Percentiles rank a stretch among this genome's conserved stretches.
phyloP scores from a whole-genome alignment of 2,797 vertebrate genomes.

The Triplophysa yarkandensis region DNA sequence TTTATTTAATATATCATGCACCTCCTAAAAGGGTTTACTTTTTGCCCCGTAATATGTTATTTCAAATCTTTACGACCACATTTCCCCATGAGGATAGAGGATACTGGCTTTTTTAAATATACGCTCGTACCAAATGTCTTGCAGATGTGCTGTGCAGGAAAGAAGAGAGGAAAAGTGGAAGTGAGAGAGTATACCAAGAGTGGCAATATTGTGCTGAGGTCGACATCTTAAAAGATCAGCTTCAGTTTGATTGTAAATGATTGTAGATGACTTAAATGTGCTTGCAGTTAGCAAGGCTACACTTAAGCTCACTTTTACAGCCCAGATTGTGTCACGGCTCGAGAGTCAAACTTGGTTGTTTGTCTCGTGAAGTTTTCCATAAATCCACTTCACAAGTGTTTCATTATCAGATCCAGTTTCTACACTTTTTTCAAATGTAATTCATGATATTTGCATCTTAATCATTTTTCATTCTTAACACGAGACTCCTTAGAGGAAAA shows the following conservation, averaged over 20 bases:
- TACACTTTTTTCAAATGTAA: slow-evolving; percentile 28
- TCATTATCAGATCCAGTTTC: slow-evolving; percentile 29
- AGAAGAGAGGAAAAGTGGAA: slow-evolving; percentile 20
- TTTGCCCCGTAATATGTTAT: slow-evolving; percentile 78
- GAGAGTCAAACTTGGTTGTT: slow-evolving; percentile 20
- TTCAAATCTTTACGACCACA: slow-evolving; percentile 77
- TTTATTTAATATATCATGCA: slow-evolving; percentile 80
- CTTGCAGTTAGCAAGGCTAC: background rate
- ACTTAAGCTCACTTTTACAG: background rate
- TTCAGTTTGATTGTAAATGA: slow-evolving; percentile 31
- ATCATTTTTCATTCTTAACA: slow-evolving; percentile 27
- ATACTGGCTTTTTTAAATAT: slow-evolving; percentile 67
- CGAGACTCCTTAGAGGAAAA: slow-evolving; percentile 38
- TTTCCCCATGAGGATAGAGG: slow-evolving; percentile 75
- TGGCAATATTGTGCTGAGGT: slow-evolving; percentile 32
- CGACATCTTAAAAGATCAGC: slow-evolving; percentile 40
- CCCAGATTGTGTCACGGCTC: background rate
- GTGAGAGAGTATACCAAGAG: slow-evolving; percentile 31
- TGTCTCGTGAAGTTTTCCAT: slow-evolving; percentile 13
- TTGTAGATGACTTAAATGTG: slow-evolving; percentile 27
- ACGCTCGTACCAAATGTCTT: slow-evolving; percentile 75
- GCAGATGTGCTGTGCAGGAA: slow-evolving; percentile 72
- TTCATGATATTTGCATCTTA: slow-evolving; percentile 41
- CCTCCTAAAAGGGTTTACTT: slow-evolving; percentile 81
- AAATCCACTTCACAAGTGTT: slow-evolving; percentile 21